Base-by-base conservation (phyloP, 2,797 vertebrate genomes). In the Squalus acanthias region DNA sequence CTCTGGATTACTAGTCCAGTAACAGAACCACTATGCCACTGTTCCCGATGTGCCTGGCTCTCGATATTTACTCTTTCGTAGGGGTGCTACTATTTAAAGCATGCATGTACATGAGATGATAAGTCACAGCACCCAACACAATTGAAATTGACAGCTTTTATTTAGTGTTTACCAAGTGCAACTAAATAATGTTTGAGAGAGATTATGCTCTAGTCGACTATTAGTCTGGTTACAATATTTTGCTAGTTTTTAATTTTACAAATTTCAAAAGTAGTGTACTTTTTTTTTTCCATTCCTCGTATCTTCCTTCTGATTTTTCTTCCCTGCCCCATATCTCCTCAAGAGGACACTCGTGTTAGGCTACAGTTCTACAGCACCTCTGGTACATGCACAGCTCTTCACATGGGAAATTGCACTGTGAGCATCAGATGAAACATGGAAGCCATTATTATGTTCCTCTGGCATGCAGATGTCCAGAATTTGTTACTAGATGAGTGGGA, bases 201-300 rank as follows among this genome's bases (percentile, higher is more conserved):
- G 57, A 65, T 20, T n/a, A 8, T n/a, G 29, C 22, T 1, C 12
- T 4, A n/a, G 63, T 24, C 20, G 20, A 46, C n/a, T 24, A 6
- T 10, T 53, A 26, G 22, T 87, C 7, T 89, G 0, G 22, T 57
- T 57, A 39, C 4, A 46, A 95, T 10, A 33, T 76, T 53, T 39
- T 63, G 76, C 96, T 97, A 72, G 97, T 74, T 96, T 96, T 88
- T 97, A 53, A 97, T 17, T 96, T 96, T 39, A 13, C 3, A 82
- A 39, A 46, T 20, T 46, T 82, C 15, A 46, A 20, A 82, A 82
- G 39, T 13, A 82, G 39, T 46, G 79, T 82, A 5, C 79, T 63
- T 5, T 82, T 13, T 79, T 63, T 5, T 82, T 46, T 82, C 3
- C 12, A 46, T 82, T 82, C 3, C n/a, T 46, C 39, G 15, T 20